phyloP scores from a whole-genome alignment of 2,113 vertebrate species.

The Brienomyrus brachyistius region DNA sequence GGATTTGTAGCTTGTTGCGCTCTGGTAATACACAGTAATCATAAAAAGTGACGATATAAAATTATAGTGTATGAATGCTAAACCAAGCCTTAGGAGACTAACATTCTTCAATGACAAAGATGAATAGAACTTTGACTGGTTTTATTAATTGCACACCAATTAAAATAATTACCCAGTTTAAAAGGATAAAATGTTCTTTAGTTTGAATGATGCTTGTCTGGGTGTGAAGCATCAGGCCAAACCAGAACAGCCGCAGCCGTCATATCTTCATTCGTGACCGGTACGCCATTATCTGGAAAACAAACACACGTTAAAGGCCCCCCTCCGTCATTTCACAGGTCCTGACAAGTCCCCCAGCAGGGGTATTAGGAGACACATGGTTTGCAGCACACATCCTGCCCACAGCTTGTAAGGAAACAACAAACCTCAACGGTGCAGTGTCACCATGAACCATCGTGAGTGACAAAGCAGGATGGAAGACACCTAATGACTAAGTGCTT shows the following conservation, averaged over 20 bases:
- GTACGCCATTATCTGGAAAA: conserved; percentile 11
- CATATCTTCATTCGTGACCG: conserved; percentile 14
- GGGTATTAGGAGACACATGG: background rate
- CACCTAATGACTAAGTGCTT: background rate
- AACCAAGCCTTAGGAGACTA: background rate
- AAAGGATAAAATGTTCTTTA: background rate
- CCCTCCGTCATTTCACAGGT: background rate
- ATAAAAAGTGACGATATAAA: background rate
- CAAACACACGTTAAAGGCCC: background rate
- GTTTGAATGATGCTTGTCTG: background rate
- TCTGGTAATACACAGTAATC: background rate
- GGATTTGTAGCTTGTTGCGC: background rate
- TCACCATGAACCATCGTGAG: background rate
- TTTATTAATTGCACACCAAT: conserved; percentile 3
- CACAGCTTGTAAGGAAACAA: background rate
- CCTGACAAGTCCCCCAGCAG: background rate
- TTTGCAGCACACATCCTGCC: background rate
- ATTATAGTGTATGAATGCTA: background rate
- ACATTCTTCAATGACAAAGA: background rate
- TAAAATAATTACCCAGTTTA: background rate
- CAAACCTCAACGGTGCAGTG: background rate
- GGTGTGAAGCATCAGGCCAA: background rate
- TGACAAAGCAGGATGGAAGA: background rate
- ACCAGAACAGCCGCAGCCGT: background rate
- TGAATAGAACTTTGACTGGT: background rate